These are phyloP conservation scores for Apostichopus japonicus DNA, from an alignment of 35 echinoderm and acorn worm genomes.

Conservation along the genomic window DNA sequence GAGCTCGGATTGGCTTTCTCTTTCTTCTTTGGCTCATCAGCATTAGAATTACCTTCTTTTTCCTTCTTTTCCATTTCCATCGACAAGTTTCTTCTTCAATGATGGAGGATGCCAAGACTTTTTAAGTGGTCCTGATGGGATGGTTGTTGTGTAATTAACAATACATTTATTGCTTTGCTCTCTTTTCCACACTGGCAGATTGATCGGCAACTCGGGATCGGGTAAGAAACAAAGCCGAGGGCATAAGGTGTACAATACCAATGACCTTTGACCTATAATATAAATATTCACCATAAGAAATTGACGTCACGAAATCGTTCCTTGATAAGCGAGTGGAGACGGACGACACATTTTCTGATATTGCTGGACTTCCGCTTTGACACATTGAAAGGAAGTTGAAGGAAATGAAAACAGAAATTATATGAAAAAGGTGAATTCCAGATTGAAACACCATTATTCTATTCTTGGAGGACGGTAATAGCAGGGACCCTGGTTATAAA, in stretches of 20 bases:
- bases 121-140: slow-evolving; percentile 17
- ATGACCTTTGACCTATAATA: slow-evolving; percentile 28
- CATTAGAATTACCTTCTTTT: slow-evolving; percentile 67
- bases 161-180: slow-evolving; percentile 22
- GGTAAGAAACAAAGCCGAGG: slow-evolving; percentile 38
- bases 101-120: not conserved
- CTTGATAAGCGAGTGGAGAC: not conserved
- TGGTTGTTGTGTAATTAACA: slow-evolving; percentile 14
- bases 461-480: too few relatives aligned
- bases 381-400: too few relatives aligned
- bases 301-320: not conserved
- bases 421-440: too few relatives aligned
- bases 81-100: not conserved
- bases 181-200: slow-evolving; percentile 2
- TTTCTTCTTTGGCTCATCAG: slow-evolving; percentile 74
- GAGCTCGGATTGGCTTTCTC: slow-evolving; percentile 45
- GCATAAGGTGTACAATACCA: slow-evolving; percentile 35
- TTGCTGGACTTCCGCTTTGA: too few relatives aligned
- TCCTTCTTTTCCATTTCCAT: slow-evolving; percentile 89
- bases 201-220: slow-evolving; percentile 14
- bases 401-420: too few relatives aligned
- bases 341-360: too few relatives aligned
- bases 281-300: slow-evolving; percentile 8
- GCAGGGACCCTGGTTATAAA: too few relatives aligned
- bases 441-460: too few relatives aligned